Evolutionary conservation across 2,113 vertebrate genomes (phyloP).

Genomic region (Thamnophis sirtalis): DNA sequence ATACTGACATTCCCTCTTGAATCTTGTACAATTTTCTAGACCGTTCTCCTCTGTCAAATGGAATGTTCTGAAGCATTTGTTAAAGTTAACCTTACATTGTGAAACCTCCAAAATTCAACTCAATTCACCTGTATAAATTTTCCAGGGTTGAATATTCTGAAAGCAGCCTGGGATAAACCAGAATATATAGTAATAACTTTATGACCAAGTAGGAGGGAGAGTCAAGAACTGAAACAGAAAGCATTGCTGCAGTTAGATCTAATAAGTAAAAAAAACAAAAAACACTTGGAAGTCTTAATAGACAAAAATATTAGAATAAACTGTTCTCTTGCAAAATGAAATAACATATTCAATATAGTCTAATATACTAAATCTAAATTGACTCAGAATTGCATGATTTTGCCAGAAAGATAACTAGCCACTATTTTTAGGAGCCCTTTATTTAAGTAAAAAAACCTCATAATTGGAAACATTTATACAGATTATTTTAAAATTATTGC

Average conservation of each 20-base stretch:
- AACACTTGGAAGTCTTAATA: conserved; percentile 20
- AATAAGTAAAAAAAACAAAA: no score
- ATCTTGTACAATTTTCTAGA: conserved; percentile 67
- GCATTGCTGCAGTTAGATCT: background rate
- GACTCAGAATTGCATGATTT: background rate
- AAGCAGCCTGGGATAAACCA: background rate
- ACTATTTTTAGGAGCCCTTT: background rate
- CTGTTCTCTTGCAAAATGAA: background rate
- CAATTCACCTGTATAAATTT: conserved; percentile 13
- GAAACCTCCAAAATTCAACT: conserved; percentile 53
- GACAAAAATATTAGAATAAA: conserved; percentile 1
- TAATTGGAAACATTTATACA: background rate
- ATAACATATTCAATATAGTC: background rate
- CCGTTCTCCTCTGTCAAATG: conserved; percentile 66
- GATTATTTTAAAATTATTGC: background rate
- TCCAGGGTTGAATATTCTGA: background rate
- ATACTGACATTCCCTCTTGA: conserved; percentile 58
- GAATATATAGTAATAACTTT: background rate
- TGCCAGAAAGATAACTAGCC: background rate
- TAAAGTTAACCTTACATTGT: conserved; percentile 62
- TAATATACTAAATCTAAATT: background rate
- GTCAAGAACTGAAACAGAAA: background rate
- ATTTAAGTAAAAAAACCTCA: background rate
- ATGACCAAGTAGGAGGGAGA: background rate
- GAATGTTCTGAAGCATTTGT: conserved; percentile 66